These are phyloP conservation scores for Cecropterus lyciades DNA, from an alignment of 1,140 invertebrate species.

Conservation along the genomic window DNA sequence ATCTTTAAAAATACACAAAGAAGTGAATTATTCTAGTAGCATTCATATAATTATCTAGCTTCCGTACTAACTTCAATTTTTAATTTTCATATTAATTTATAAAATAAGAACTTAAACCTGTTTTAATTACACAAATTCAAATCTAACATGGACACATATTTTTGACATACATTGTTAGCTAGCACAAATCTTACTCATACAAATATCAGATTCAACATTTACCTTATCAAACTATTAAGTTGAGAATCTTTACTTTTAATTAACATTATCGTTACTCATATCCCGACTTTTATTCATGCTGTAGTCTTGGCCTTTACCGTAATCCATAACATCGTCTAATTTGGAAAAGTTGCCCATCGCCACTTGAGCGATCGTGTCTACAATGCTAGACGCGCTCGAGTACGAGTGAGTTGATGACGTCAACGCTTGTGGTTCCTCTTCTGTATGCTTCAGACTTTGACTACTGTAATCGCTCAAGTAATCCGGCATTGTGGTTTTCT, in stretches of 20 bases:
- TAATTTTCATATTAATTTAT: no score
- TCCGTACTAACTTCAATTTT: no score
- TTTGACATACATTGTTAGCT: no score
- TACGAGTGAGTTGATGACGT: slow-evolving; percentile 71
- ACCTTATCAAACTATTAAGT: no score
- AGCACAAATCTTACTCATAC: no score
- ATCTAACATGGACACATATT: no score
- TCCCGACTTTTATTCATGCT: slow-evolving; percentile 50
- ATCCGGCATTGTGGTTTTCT: slow-evolving; percentile 81
- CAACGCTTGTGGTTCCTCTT: slow-evolving; percentile 67
- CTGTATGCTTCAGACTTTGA: slow-evolving; percentile 71
- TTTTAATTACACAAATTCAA: no score
- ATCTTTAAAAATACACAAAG: no score
- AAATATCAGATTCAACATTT: no score
- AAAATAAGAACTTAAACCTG: no score
- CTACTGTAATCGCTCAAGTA: slow-evolving; percentile 70
- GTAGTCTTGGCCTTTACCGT: slow-evolving; percentile 73
- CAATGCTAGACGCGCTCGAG: slow-evolving; percentile 69
- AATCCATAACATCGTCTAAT: slow-evolving; percentile 70
- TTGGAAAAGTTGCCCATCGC: slow-evolving; percentile 75
- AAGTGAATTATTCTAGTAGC: no score
- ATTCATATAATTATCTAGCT: no score
- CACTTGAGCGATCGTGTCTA: slow-evolving; percentile 75
- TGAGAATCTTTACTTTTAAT: slow-evolving; percentile 36
- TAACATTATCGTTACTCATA: slow-evolving; percentile 60